Evolutionary conservation across 2,797 vertebrate species (phyloP).

Genomic region (Allobates femoralis): DNA sequence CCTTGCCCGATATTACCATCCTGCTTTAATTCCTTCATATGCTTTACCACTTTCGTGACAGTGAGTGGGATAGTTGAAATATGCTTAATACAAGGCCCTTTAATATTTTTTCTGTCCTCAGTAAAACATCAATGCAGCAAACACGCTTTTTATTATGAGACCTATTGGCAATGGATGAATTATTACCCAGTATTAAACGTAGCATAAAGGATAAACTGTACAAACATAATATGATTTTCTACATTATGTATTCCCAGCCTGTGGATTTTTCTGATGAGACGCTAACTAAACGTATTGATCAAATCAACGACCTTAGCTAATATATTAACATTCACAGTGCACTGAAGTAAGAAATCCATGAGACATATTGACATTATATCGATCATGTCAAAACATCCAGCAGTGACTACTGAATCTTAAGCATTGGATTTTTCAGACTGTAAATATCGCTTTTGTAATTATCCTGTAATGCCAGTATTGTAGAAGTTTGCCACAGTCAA

Average conservation of each 20-base stretch:
- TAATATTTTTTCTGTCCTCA: neutral
- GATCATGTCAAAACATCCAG: slow-evolving; percentile 21
- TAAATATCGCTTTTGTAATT: neutral
- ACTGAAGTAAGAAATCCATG: slow-evolving; percentile 43
- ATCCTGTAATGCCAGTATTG: neutral
- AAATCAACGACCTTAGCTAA: slow-evolving; percentile 23
- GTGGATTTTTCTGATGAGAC: slow-evolving; percentile 25
- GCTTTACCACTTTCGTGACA: too few relatives aligned
- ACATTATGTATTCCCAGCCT: slow-evolving; percentile 22
- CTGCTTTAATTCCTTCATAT: too few relatives aligned
- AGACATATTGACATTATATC: slow-evolving; percentile 37
- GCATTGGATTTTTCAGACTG: slow-evolving; percentile 9
- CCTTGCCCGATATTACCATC: too few relatives aligned
- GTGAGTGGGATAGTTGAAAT: neutral
- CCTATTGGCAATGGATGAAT: neutral
- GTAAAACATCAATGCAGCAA: neutral
- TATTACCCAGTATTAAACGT: neutral
- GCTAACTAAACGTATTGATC: slow-evolving; percentile 27
- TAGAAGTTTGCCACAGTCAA: neutral
- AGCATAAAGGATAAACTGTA: neutral
- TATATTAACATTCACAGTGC: slow-evolving; percentile 39
- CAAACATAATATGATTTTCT: neutral
- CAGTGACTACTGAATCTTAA: slow-evolving; percentile 5
- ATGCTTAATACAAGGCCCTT: neutral
- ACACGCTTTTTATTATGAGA: neutral